Base-by-base conservation (phyloP, 2,797 vertebrate species). In the Phyllotis vaccarum region DNA sequence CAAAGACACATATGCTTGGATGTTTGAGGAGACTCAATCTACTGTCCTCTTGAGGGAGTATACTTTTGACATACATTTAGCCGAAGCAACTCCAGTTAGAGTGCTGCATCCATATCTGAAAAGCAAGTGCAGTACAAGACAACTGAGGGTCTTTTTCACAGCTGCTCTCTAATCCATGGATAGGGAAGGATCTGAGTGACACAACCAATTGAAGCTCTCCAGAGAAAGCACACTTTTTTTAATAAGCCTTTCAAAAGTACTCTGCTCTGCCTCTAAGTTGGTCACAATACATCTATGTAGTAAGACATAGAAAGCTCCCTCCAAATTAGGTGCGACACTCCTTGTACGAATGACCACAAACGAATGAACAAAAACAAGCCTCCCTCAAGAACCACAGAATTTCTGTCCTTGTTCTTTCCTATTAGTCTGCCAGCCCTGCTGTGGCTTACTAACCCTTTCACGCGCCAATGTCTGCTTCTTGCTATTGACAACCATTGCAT, bases 11-110 rank as follows among this genome's bases (percentile, higher is more conserved):
- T 82, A 90, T 90, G 86, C 79, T 82, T 68, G 46, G 78, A 64
- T 88, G 27, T 94, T 97, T 2, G 0, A 97, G 76, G 86, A 97
- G 97, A 96, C 86, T 79, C 72, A 81, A 91, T 94, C 72, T 95
- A 87, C 68, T 78, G 78, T 68, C 93, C 58, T 96, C 90, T 89
- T 66, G 80, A 95, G 52, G 95, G 95, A 96, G 46, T 81, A 56
- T 90, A 80, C 90, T 95, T 95, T 96, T 64, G 66, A 88, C 27
- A 80, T 54, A 78, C 74, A 86, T 87, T 94, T 91, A 95, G 86
- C 79, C 81, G 76, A 95, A 96, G 66, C 68, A 92, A 91, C 91
- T 82, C 75, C 76, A 97, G 86, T 93, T 89, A 91, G 75, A 89
- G 62, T 80, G 54, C 70, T n/a, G 6, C 54, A 37, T 62, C 78